These are phyloP conservation scores for Scyliorhinus canicula DNA, from an alignment of 2,797 vertebrate species.

Conservation along the genomic window DNA sequence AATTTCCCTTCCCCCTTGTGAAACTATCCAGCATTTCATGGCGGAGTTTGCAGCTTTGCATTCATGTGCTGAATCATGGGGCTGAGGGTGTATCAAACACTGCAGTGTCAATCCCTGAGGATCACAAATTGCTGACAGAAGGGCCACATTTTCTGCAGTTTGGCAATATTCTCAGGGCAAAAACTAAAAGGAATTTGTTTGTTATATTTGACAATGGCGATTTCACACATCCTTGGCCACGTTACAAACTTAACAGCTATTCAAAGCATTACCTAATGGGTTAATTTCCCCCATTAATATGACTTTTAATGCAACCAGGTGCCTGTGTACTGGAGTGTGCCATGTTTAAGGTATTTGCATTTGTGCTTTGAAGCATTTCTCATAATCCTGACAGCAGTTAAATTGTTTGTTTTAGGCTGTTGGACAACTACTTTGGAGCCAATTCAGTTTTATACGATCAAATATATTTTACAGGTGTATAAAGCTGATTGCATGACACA, in stretches of 20 bases:
- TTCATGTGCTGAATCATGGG: slow-evolving; percentile 24
- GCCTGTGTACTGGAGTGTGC: not conserved
- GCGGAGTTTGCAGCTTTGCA: not conserved
- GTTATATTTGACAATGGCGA: not conserved
- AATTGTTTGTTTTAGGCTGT: not conserved
- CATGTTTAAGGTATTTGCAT: not conserved
- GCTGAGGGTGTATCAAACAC: not conserved
- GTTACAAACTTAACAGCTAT: not conserved
- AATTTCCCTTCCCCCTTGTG: not conserved
- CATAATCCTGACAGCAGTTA: not conserved
- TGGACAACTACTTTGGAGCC: not conserved
- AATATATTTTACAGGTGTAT: too few relatives aligned
- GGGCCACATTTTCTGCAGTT: not conserved
- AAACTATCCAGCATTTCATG: not conserved
- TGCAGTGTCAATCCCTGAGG: not conserved
- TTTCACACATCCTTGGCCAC: not conserved
- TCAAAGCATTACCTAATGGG: not conserved
- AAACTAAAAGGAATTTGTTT: slow-evolving; percentile 15
- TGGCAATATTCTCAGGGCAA: not conserved
- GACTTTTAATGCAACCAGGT: not conserved
- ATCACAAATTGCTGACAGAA: slow-evolving; percentile 34
- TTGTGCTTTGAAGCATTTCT: not conserved
- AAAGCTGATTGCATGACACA: not conserved
- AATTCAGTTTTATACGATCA: not conserved
- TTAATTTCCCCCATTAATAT: not conserved